Evolutionary conservation across 2,113 vertebrate genomes (phyloP).

Genomic region (Esox niger): DNA sequence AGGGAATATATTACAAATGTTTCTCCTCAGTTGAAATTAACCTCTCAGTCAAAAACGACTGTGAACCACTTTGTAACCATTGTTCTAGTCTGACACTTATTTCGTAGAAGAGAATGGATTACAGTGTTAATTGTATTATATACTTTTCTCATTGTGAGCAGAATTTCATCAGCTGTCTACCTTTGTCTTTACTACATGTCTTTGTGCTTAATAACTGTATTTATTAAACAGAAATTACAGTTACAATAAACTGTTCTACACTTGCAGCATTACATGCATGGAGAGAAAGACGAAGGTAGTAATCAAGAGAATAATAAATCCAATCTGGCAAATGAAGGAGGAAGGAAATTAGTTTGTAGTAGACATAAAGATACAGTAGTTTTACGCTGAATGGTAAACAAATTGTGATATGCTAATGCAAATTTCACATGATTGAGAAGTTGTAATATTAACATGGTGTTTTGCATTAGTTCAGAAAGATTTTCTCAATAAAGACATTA

Average conservation of each 20-base stretch:
- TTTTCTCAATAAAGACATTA: too few species aligned
- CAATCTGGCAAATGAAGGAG: too few species aligned
- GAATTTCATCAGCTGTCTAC: background rate
- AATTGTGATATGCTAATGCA: background rate
- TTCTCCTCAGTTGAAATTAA: background rate
- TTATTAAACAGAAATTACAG: too few species aligned
- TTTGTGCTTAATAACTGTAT: background rate
- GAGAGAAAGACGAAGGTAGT: background rate
- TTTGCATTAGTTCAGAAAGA: too few species aligned
- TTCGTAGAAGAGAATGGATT: background rate
- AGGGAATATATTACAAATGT: background rate
- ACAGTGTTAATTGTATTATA: background rate
- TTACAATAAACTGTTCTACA: background rate
- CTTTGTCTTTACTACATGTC: background rate
- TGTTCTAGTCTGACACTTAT: background rate
- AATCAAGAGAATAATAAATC: background rate
- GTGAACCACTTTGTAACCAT: background rate
- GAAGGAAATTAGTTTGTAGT: too few species aligned
- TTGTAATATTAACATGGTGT: background rate
- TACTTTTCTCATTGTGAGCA: background rate
- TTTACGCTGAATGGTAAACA: background rate
- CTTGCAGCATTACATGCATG: background rate
- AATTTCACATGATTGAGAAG: background rate
- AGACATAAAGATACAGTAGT: too few species aligned
- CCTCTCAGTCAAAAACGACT: background rate